Percentiles rank a stretch among this genome's conserved stretches.
Evolutionary conservation across 2,888 invertebrate species (phyloP).

Genomic region (Liopterus haemorrhoidalis): DNA sequence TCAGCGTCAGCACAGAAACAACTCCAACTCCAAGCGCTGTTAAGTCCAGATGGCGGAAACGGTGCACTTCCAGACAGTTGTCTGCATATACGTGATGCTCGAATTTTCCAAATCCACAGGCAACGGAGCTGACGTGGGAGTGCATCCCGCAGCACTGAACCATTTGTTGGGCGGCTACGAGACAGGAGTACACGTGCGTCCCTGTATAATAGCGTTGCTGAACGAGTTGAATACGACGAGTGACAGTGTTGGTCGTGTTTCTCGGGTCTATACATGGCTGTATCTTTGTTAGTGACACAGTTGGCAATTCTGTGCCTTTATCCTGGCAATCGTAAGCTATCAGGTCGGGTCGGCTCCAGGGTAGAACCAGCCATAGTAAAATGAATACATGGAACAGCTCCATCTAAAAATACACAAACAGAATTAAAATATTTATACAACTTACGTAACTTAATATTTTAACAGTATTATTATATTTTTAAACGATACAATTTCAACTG

Average conservation of each 20-base stretch:
- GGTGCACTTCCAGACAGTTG: conserved; percentile 7
- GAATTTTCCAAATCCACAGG: conserved; percentile 7
- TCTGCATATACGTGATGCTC: background rate
- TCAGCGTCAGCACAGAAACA: background rate
- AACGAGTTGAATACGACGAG: conserved; percentile 4
- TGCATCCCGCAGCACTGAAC: conserved; percentile 14
- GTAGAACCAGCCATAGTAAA: too few relatives aligned
- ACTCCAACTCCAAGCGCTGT: conserved; percentile 7
- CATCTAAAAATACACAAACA: too few relatives aligned
- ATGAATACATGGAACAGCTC: too few relatives aligned
- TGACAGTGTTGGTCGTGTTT: too few relatives aligned
- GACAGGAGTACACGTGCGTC: conserved; percentile 9
- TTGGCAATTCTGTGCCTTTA: conserved; percentile 1
- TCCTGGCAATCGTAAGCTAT: conserved; percentile 9
- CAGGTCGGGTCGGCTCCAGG: conserved; percentile 1
- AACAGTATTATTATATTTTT: too few relatives aligned
- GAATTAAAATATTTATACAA: too few relatives aligned
- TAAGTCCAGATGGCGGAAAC: conserved; percentile 7
- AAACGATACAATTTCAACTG: too few relatives aligned
- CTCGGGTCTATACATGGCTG: conserved; percentile 9
- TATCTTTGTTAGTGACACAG: background rate
- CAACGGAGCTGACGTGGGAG: conserved; percentile 8
- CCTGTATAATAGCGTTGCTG: conserved; percentile 5
- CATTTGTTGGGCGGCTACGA: conserved; percentile 9
- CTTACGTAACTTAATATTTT: too few relatives aligned